Conservation (phyloP, 2,797 vertebrate species). For the Poeciliopsis presidionis region DNA sequence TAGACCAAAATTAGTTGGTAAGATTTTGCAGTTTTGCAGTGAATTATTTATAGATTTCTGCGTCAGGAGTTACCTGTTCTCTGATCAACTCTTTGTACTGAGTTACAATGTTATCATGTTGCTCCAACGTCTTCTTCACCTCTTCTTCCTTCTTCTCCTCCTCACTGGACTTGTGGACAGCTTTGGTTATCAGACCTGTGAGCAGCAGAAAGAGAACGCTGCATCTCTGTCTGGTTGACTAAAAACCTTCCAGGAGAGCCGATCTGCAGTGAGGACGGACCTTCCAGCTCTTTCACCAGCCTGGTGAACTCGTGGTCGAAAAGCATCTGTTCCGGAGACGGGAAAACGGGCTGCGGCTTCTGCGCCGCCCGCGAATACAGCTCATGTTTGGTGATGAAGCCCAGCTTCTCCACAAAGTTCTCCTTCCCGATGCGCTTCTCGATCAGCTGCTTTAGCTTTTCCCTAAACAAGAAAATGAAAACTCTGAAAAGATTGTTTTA, state of each 20-base stretch:
- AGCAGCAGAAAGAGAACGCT: slow-evolving; percentile 1
- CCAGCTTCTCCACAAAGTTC: slow-evolving; percentile 96
- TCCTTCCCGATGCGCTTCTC: slow-evolving; percentile 98
- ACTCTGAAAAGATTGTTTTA: background rate
- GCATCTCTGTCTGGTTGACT: background rate
- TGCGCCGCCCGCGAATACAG: slow-evolving; percentile 95
- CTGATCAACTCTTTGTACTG: slow-evolving; percentile 98
- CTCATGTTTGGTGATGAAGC: slow-evolving; percentile 97
- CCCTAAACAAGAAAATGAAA: slow-evolving; percentile 75
- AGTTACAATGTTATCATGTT: slow-evolving; percentile 96
- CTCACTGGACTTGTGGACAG: slow-evolving; percentile 96
- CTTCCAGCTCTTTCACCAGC: slow-evolving; percentile 96
- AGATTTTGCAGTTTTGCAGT: too few relatives aligned
- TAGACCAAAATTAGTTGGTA: too few relatives aligned
- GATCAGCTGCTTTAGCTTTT: slow-evolving; percentile 97
- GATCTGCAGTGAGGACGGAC: slow-evolving; percentile 72
- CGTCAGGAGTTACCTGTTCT: slow-evolving; percentile 85
- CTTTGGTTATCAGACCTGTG: slow-evolving; percentile 94
- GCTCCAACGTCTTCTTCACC: slow-evolving; percentile 96
- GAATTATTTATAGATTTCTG: background rate
- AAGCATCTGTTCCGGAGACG: slow-evolving; percentile 95
- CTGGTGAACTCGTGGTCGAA: slow-evolving; percentile 99
- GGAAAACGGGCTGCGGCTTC: slow-evolving; percentile 95
- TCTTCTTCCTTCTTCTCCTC: slow-evolving; percentile 99
- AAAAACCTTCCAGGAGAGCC: background rate